A percentile compares a stretch with the other conserved stretches of the same genome.
Evolutionary conservation across 2,797 vertebrate species (phyloP).

Genomic region (Ara ararauna): DNA sequence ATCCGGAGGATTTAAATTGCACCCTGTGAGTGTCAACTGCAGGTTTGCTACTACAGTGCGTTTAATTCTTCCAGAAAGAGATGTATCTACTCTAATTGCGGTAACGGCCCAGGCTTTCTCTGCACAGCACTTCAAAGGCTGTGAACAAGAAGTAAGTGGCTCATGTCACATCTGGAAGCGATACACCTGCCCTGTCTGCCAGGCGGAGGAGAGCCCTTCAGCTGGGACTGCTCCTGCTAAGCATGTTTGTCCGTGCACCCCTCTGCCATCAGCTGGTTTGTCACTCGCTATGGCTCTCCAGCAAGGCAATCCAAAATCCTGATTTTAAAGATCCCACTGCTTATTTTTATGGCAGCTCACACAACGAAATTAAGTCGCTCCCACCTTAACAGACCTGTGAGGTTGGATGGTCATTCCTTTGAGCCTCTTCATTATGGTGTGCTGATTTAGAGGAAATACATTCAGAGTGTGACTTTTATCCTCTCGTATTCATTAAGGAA

Average conservation of each 20-base stretch:
- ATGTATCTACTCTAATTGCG: not conserved
- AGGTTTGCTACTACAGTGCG: constrained; percentile 41
- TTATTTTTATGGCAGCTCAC: not conserved
- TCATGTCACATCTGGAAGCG: not conserved
- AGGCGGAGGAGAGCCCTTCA: not conserved
- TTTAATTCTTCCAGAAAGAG: constrained; percentile 52
- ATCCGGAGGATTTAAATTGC: constrained; percentile 55
- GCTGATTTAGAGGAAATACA: not conserved
- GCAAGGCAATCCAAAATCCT: not conserved
- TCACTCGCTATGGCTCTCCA: not conserved
- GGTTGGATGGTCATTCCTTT: not conserved
- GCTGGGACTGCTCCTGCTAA: not conserved
- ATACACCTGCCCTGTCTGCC: constrained; percentile 9
- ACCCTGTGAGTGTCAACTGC: constrained; percentile 50
- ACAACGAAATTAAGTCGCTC: not conserved
- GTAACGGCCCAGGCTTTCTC: not conserved
- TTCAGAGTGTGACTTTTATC: not conserved
- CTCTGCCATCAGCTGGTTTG: not conserved
- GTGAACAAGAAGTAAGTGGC: not conserved
- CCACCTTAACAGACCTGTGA: not conserved
- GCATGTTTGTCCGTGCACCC: rapidly evolving
- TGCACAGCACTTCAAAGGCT: constrained; percentile 32
- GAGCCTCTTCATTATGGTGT: not conserved
- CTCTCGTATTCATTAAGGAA: not conserved
- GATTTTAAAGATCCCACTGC: not conserved